phyloP scores from a whole-genome alignment of 2,113 vertebrate genomes.

The Callocephalon fimbriatum region DNA sequence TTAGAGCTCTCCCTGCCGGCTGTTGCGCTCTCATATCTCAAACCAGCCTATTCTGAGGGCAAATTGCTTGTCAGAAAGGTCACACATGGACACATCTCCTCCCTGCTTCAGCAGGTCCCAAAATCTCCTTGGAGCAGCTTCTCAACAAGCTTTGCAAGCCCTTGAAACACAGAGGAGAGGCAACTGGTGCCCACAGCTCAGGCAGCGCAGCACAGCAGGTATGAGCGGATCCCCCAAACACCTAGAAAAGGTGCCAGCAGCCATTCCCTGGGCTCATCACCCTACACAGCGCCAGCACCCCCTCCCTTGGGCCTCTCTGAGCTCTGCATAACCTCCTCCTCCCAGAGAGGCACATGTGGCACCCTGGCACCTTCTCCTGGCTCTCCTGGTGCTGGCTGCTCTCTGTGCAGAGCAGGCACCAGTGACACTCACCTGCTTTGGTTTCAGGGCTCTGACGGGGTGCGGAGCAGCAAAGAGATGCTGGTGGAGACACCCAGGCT shows the following conservation, averaged over 20 bases:
- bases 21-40: neutral
- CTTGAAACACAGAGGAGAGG: constrained; percentile 75
- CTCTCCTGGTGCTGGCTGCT: neutral
- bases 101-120: constrained; percentile 51
- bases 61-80: neutral
- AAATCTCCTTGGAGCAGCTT: constrained; percentile 76
- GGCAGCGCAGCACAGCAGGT: constrained; percentile 81
- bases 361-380: neutral
- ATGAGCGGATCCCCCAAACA: neutral
- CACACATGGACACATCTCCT: fast-evolving
- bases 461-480: constrained; percentile 56
- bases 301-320: neutral
- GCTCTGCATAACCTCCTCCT: neutral
- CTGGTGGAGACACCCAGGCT: constrained; percentile 79
- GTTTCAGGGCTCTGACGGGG: constrained; percentile 76
- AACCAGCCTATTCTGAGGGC: neutral
- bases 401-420: neutral
- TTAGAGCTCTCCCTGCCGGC: constrained; percentile 38
- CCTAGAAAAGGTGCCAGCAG: neutral
- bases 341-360: neutral
- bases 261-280: fast-evolving
- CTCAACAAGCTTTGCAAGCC: constrained; percentile 75
- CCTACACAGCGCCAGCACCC: neutral
- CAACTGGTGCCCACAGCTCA: constrained; percentile 68
- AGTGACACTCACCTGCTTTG: neutral